Evolutionary conservation across 2,797 vertebrate species (phyloP), one percentile per base, ranked within the genome.

Genomic region (Lutjanus campechanus): DNA sequence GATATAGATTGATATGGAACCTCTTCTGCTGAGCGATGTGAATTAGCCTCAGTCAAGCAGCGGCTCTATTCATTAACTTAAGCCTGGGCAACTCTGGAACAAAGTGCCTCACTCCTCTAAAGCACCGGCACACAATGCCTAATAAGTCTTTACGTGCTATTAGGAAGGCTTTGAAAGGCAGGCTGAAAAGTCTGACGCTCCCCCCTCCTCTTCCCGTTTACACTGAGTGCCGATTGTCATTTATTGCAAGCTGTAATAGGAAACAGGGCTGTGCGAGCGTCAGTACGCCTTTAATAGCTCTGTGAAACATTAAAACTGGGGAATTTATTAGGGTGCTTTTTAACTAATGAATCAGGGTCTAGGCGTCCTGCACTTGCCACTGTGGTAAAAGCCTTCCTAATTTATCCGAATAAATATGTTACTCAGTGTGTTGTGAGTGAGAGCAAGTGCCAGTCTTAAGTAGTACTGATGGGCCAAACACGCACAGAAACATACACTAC

Each of bases 181-280:
- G 85, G 66, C 85, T 75, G 76, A 81, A 90, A 90, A 91, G 83
- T 86, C 80, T 82, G 84, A 88, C 16, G 76, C 75, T 36, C 53
- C 29, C 67, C 29, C 66, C 56, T 68, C 62, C 55, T 61, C 76
- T 41, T 60, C 36, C 76, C 49, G 17, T 88, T 88, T 92, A 87
- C 79, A 70, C 87, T 70, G 88, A 91, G 90, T 89, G 82, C 85
- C 70, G 86, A 93, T 94, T 93, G 92, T 94, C 91, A 89, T 95
- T 95, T 95, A 96, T 95, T 95, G 93, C 94, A 94, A 89, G 91
- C 88, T 78, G 78, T 94, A 94, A 95, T 93, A 88, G 91, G 84
- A 85, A 91, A 88, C 89, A 83, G 87, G 85, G 87, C 89, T 80
- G 74, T 62, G 76, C 59, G 11, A 79, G 77, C 75, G 69, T 85